Evolutionary conservation across 2,113 vertebrate genomes (phyloP).

Genomic region (Pseudolaguvia tuberculata): DNA sequence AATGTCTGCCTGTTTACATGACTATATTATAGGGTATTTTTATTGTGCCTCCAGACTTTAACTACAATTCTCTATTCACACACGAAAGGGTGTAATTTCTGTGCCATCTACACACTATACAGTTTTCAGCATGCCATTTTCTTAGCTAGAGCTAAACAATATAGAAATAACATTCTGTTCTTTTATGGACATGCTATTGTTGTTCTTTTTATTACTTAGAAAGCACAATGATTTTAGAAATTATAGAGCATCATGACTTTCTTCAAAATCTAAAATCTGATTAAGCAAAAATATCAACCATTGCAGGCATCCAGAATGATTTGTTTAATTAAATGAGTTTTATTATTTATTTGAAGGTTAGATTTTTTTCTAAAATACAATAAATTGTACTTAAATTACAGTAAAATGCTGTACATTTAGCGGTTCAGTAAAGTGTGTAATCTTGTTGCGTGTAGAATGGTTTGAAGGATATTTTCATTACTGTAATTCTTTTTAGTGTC

Average conservation of each 20-base stretch:
- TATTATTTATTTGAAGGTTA: background rate
- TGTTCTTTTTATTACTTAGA: background rate
- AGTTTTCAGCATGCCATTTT: background rate
- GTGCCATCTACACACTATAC: background rate
- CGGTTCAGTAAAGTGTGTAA: conserved; percentile 10
- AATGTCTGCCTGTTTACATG: background rate
- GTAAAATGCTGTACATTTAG: conserved; percentile 5
- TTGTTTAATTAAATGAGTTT: background rate
- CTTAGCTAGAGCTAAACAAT: background rate
- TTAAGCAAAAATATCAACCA: background rate
- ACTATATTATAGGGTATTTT: background rate
- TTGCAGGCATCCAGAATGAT: background rate
- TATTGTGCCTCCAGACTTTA: background rate
- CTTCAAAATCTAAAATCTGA: background rate
- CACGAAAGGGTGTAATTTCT: conserved; percentile 14
- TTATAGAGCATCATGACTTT: background rate
- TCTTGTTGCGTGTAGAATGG: background rate
- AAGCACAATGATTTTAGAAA: background rate
- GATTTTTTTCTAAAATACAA: background rate
- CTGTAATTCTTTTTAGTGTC: background rate
- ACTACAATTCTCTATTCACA: background rate
- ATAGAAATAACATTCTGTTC: background rate
- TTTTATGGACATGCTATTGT: too few species aligned
- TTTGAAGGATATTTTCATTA: background rate
- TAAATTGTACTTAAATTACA: background rate